phyloP scores from a whole-genome alignment of 23 tunicate genomes.

The Styela plicata region DNA sequence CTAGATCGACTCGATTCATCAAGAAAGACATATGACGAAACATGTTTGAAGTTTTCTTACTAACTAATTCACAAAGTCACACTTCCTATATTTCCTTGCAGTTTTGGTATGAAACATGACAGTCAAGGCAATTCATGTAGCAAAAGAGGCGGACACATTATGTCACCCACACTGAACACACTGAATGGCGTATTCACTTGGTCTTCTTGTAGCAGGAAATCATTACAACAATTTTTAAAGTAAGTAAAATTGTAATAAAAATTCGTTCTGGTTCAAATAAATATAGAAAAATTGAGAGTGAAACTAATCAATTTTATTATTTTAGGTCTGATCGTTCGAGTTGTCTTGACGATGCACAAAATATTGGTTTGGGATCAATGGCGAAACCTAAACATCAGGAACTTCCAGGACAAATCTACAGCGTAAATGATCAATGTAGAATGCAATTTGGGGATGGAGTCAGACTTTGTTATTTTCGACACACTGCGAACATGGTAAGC shows the following conservation, averaged over 20 bases:
- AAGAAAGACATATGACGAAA: too few relatives aligned
- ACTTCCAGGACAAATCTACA: slow-evolving; percentile 89
- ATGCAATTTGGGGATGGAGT: slow-evolving; percentile 85
- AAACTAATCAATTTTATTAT: background rate
- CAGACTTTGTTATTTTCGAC: slow-evolving; percentile 52
- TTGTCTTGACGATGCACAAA: slow-evolving; percentile 18
- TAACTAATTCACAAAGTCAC: too few relatives aligned
- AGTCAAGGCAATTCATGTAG: slow-evolving; percentile 87
- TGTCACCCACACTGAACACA: slow-evolving; percentile 95
- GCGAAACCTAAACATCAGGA: slow-evolving; percentile 17
- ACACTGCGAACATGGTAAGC: slow-evolving; percentile 19
- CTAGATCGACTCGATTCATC: too few relatives aligned
- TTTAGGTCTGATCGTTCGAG: slow-evolving; percentile 11
- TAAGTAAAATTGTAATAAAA: background rate
- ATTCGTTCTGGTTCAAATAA: background rate
- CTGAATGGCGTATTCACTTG: slow-evolving; percentile 92
- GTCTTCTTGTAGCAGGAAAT: slow-evolving; percentile 86
- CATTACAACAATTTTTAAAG: slow-evolving; percentile 68
- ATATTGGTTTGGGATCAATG: background rate
- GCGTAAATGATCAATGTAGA: slow-evolving; percentile 68
- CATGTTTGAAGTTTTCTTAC: too few relatives aligned
- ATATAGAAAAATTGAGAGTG: too few relatives aligned
- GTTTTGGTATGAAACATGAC: slow-evolving; percentile 98
- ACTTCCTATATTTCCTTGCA: too few relatives aligned
- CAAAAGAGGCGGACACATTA: slow-evolving; percentile 84